phyloP scores from a whole-genome alignment of 37 sponge, comb jelly and placozoan species.

The Haliclona indistincta region DNA sequence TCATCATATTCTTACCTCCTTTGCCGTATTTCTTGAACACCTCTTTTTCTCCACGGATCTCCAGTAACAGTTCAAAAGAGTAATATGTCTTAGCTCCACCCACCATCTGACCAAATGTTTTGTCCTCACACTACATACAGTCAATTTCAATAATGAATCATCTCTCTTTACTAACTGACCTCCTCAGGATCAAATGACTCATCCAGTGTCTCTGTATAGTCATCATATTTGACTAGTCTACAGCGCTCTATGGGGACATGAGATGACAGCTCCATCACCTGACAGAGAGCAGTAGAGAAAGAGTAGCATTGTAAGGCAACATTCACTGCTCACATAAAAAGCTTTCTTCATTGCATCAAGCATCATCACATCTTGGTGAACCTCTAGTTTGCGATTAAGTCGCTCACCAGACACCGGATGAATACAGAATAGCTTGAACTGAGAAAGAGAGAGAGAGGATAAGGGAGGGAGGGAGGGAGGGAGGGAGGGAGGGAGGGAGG shows the following conservation, averaged over 20 bases:
- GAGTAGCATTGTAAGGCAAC: too few species aligned
- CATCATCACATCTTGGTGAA: conserved; percentile 77
- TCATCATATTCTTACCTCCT: conserved; percentile 51
- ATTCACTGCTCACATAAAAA: too few species aligned
- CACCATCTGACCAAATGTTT: conserved; percentile 60
- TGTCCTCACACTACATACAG: conserved; percentile 24
- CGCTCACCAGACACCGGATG: conserved; percentile 57
- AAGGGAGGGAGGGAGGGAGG: conserved; percentile 9
- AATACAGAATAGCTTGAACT: conserved; percentile 80
- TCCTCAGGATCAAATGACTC: conserved; percentile 82
- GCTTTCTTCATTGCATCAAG: conserved; percentile 28
- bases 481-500: too few species aligned
- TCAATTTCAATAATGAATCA: background rate
- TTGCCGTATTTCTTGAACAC: conserved; percentile 66
- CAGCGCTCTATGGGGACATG: conserved; percentile 75
- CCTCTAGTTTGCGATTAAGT: conserved; percentile 61
- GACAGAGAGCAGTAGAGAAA: background rate
- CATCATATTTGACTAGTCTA: conserved; percentile 87
- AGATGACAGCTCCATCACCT: conserved; percentile 63
- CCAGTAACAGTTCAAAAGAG: conserved; percentile 83
- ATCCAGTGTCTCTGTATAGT: conserved; percentile 83
- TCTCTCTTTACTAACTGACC: too few species aligned
- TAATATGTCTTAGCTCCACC: conserved; percentile 78
- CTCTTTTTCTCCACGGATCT: conserved; percentile 54
- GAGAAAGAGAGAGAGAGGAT: background rate